Base-by-base conservation (phyloP, 2,113 vertebrate genomes). In the Megalops atlanticus region DNA sequence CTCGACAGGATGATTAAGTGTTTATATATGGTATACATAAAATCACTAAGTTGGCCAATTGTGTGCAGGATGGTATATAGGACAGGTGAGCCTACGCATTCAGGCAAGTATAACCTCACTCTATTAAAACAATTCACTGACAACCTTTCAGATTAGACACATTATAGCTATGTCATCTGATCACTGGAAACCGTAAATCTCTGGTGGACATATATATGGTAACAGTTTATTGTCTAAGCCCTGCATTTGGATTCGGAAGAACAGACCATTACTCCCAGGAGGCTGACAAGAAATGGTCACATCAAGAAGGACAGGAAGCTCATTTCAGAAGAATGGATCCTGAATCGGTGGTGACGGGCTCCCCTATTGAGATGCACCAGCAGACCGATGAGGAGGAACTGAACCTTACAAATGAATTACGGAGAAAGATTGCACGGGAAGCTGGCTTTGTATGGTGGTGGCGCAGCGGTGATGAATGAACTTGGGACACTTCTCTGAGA, bases 251-350 rank as follows among this genome's bases (percentile, higher is more conserved):
- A 16, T 43, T 78, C 40, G 38, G 33, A 78, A 52, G n/a, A 16
- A 40, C n/a, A 68, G 77, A 78, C 27, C 52, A 68, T 68, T 33
- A 68, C 52, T 78, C 64, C 39, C 54, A 38, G 76, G 39, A 24
- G 31, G 47, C 41, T 40, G 39, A 33, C 16, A 64, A 14, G 12
- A 31, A 52, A 64, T 78, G 52, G 54, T 49, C 52, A 27, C 39
- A 24, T 79, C 14, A 69, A 38, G 39, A 43, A 70, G 21, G 43
- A 70, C 35, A 78, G 40, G 38, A 16, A 8, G 27, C 33, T 40
- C 75, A 73, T 49, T 74, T 45, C 41, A 79, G 24, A 83, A 76
- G n/a, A 49, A 24, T 35, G 18, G 70, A 10, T 35, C 38, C 36
- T 54, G 14, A 41, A 49, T 41, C 21, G n/a, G 43, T n/a, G 33